phyloP scores from a whole-genome alignment of 2,888 invertebrate species.

The Cryptus viduatorius region DNA sequence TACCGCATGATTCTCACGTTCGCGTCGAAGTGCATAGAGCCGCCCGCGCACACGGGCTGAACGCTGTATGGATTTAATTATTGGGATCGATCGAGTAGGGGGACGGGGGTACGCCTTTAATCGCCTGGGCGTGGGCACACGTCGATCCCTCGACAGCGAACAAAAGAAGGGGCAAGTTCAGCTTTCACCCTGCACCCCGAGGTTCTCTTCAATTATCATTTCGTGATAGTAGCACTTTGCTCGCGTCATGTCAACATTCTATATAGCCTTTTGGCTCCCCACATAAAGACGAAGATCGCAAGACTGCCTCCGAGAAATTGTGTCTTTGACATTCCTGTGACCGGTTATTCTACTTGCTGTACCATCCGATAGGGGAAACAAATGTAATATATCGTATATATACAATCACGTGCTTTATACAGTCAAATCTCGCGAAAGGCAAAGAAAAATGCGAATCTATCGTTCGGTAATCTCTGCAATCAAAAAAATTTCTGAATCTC shows the following conservation, averaged over 20 bases:
- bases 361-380: too few species aligned
- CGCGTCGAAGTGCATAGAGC: not conserved
- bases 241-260: constrained; percentile 26
- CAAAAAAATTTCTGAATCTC: too few species aligned
- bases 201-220: constrained; percentile 54
- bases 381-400: too few species aligned
- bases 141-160: constrained; percentile 68
- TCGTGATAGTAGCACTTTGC: constrained; percentile 31
- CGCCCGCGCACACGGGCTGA: constrained; percentile 16
- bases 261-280: not conserved
- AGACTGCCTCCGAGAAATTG: not conserved
- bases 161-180: constrained; percentile 69
- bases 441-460: too few species aligned
- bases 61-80: constrained; percentile 79
- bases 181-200: constrained; percentile 15
- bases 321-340: not conserved
- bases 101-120: constrained; percentile 74
- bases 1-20: constrained; percentile 64
- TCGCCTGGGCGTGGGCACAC: constrained; percentile 76
- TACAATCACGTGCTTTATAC: too few species aligned
- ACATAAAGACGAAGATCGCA: constrained; percentile 10
- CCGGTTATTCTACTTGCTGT: too few species aligned
- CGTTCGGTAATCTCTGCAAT: too few species aligned
- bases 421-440: too few species aligned
- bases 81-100: constrained; percentile 75